Evolutionary conservation across 2,888 invertebrate genomes (phyloP).

Genomic region (Ichneumon xanthorius): DNA sequence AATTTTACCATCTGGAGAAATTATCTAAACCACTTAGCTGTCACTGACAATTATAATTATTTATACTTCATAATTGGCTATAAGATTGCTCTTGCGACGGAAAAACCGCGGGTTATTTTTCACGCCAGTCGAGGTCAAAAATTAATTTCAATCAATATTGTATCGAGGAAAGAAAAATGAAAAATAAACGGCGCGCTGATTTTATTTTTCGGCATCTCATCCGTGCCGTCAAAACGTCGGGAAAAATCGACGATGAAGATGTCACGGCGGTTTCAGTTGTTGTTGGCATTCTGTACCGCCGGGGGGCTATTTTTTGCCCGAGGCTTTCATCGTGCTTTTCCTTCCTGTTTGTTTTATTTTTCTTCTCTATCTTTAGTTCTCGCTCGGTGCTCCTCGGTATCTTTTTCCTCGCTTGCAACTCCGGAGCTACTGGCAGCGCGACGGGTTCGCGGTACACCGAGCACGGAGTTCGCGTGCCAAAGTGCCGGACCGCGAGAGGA

Average conservation of each 20-base stretch:
- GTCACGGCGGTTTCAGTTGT: constrained; percentile 3
- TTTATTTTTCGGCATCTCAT: constrained; percentile 5
- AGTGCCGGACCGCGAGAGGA: constrained; percentile 57
- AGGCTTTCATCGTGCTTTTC: constrained; percentile 15
- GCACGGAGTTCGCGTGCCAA: constrained; percentile 62
- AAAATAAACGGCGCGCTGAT: constrained; percentile 1
- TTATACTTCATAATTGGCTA: too few relatives aligned
- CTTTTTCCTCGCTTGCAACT: constrained; percentile 32
- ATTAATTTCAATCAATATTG: neutral
- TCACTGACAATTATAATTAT: too few relatives aligned
- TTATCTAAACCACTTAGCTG: too few relatives aligned
- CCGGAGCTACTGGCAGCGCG: constrained; percentile 27
- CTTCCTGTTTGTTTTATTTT: constrained; percentile 18
- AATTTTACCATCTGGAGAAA: neutral
- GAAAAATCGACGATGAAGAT: constrained; percentile 1
- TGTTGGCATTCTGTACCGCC: constrained; percentile 1
- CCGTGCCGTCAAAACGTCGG: neutral
- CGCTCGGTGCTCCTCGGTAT: neutral
- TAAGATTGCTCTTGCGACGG: too few relatives aligned
- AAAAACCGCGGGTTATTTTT: too few relatives aligned
- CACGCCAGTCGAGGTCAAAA: too few relatives aligned
- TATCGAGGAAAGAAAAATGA: neutral
- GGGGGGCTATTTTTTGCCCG: neutral
- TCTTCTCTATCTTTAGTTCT: constrained; percentile 6
- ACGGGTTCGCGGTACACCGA: constrained; percentile 60